Evolutionary conservation across 2,888 invertebrate genomes (phyloP), one percentile per base, ranked within the genome.

Genomic region (Resseliella maxima): DNA sequence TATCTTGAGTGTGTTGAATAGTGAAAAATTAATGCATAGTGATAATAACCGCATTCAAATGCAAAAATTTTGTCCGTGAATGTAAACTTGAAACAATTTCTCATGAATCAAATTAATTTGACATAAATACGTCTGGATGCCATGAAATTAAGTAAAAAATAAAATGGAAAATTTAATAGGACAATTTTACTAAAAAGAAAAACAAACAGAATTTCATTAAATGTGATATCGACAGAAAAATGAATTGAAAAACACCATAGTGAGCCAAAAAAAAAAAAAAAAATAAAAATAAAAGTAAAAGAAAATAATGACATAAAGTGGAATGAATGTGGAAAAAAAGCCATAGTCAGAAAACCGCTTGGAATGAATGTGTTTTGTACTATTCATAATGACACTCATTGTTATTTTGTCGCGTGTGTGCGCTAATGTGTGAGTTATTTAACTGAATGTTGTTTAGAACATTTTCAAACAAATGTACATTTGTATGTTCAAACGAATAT

Each of bases 391-490:
- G 15, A 72, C 10, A 72, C 72, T 72, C 72, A 72, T 72, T 72
- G 35, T 72, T 31, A 72, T 72, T n/a, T 35, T 72, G 35, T 72
- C 72, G 72, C 15, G 72, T 72, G 72, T 72, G 72, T 59, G 72
- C 15, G 72, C 72, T 72, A 31, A 72, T 72, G 31, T 72, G 59
- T 59, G 59, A 24, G 59, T 27, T 59, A 24, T 59, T 24, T 24
- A 24, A 59, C n/a, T 59, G 72, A 72, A 72, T 31, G 72, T 72
- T 72, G 72, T 72, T 31, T 72, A 31, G 31, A 31, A 27, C n/a
- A n/a, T n/a, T n/a, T n/a, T n/a, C n/a, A n/a, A n/a, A n/a, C n/a
- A n/a, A n/a, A n/a, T n/a, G n/a, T n/a, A n/a, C n/a, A 72, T 31
- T 72, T 72, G 31, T 31, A 31, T 15, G 31, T 15, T 72, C 72